Percentiles rank a stretch among this genome's conserved stretches.
Evolutionary conservation across 2,797 vertebrate genomes (phyloP).

Genomic region (Acanthurus lineatus): DNA sequence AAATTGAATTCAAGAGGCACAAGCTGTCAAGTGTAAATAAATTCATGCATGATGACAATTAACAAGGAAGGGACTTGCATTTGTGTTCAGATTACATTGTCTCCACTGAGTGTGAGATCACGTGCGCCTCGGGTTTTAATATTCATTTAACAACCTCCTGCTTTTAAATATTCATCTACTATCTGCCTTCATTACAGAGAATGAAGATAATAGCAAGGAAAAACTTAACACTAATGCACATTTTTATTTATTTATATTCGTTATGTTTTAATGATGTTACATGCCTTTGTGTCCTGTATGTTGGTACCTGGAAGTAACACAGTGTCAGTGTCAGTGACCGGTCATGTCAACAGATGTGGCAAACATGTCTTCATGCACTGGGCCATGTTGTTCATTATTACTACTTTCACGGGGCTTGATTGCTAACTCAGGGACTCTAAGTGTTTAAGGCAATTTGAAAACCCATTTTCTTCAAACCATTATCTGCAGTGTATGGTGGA

Average conservation of each 20-base stretch:
- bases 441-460: constrained; percentile 80
- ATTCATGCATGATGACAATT: constrained; percentile 61
- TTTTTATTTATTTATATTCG: neutral
- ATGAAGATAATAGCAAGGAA: constrained; percentile 20
- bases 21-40: constrained; percentile 76
- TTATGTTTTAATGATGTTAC: constrained; percentile 1
- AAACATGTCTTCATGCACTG: constrained; percentile 25
- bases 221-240: constrained; percentile 12
- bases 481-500: constrained; percentile 68
- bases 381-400: constrained; percentile 40
- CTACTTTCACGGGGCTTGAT: constrained; percentile 66
- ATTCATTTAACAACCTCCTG: constrained; percentile 38
- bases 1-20: constrained; percentile 64
- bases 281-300: constrained; percentile 1
- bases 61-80: constrained; percentile 37
- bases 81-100: constrained; percentile 53
- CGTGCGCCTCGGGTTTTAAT: constrained; percentile 47
- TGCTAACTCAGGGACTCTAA: constrained; percentile 69
- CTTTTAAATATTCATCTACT: constrained; percentile 31
- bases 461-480: constrained; percentile 77
- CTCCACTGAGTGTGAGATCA: constrained; percentile 28
- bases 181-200: constrained; percentile 24
- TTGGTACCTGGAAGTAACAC: neutral
- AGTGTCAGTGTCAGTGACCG: neutral
- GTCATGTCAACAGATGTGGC: constrained; percentile 42